Evolutionary conservation across 1,140 invertebrate species (phyloP).

Genomic region (Sminthurinus signatus): DNA sequence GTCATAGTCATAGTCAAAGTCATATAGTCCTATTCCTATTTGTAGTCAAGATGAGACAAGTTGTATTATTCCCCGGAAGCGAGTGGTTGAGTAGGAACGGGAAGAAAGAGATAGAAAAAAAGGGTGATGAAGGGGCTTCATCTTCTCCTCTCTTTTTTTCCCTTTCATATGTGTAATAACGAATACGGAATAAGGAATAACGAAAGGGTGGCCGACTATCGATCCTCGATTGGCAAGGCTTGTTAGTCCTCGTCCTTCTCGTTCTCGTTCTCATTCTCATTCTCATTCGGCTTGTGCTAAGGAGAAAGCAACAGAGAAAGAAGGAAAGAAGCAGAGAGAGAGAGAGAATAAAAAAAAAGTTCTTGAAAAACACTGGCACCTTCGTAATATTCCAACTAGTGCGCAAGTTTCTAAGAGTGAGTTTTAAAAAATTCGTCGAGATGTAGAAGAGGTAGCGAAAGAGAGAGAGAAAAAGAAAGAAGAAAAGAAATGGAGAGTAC

Average conservation of each 20-base stretch:
- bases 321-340: slow-evolving; percentile 11
- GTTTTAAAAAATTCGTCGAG: slow-evolving; percentile 23
- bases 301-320: no score
- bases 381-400: slow-evolving; percentile 29
- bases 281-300: no score
- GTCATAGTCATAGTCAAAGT: no score
- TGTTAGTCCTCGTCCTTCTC: slow-evolving; percentile 25
- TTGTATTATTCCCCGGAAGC: slow-evolving; percentile 26
- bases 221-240: slow-evolving; percentile 26
- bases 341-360: slow-evolving; percentile 16
- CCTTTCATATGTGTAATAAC: slow-evolving; percentile 14
- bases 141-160: neutral
- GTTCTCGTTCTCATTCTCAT: no score
- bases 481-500: neutral
- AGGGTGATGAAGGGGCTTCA: neutral
- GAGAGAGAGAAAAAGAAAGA: slow-evolving; percentile 12
- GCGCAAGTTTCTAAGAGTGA: slow-evolving; percentile 29
- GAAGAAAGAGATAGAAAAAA: slow-evolving; percentile 5
- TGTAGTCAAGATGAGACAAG: slow-evolving; percentile 20
- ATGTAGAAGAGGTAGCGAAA: slow-evolving; percentile 22
- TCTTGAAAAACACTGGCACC: slow-evolving; percentile 35
- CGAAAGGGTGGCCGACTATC: slow-evolving; percentile 24
- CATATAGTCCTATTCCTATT: no score
- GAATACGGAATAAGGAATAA: no score
- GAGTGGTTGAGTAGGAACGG: neutral